Evolutionary conservation across 2,797 vertebrate species (phyloP).

Genomic region (Phalanger gymnotis): DNA sequence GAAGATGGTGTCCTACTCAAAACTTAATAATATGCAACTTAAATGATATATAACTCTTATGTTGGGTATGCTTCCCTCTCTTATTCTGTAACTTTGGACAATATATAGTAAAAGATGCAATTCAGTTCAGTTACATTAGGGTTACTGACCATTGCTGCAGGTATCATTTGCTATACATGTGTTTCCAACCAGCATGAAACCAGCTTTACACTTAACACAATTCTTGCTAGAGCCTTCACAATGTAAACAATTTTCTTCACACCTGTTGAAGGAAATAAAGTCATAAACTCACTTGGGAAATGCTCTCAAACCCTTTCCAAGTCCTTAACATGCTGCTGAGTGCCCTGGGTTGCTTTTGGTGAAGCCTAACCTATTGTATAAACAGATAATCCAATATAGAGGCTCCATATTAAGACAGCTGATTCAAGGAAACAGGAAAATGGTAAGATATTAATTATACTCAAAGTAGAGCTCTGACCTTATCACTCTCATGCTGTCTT

Average conservation of each 20-base stretch:
- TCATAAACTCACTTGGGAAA: background rate
- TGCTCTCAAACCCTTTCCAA: background rate
- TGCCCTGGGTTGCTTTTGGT: background rate
- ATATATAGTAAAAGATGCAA: fast-evolving
- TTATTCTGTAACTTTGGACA: background rate
- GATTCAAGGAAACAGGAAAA: background rate
- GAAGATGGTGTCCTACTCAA: background rate
- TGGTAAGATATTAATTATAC: background rate
- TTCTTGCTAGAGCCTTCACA: conserved; percentile 89
- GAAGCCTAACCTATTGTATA: background rate
- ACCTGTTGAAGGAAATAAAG: conserved; percentile 83
- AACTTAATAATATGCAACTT: background rate
- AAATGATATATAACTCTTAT: background rate
- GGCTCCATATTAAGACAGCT: background rate
- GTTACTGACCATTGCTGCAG: conserved; percentile 91
- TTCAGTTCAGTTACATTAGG: background rate
- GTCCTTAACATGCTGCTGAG: background rate
- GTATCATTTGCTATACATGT: conserved; percentile 90
- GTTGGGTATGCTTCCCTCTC: fast-evolving
- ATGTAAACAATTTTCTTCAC: conserved; percentile 90
- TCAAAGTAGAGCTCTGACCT: background rate
- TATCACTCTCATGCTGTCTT: background rate
- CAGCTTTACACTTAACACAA: conserved; percentile 89
- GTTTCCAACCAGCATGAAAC: conserved; percentile 88
- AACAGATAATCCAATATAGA: background rate